Base-by-base conservation (phyloP, 2,888 invertebrate species). In the Melanostoma scalare region DNA sequence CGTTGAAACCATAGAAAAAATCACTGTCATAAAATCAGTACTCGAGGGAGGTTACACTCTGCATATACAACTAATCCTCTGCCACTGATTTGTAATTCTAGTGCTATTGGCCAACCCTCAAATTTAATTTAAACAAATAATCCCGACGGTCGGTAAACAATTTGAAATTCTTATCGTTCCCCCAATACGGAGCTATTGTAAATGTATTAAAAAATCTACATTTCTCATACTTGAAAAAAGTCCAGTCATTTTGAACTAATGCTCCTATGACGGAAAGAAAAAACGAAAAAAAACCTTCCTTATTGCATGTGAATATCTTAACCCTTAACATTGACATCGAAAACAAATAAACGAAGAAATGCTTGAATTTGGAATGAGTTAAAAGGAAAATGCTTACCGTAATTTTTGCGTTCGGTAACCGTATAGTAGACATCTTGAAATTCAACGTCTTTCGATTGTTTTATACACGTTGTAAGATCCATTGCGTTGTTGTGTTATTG, bases 341-440 rank as follows among this genome's bases (percentile, higher is more conserved):
- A 5, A 33, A n/a, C 33, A 56, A 0, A 3, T 35, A 42, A 20
- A 20, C 20, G 20, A 20, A 35, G 35, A 20, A 36, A 36, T 33
- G 50, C 30, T 31, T 9, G 31, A 52, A 52, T 52, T 52, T 52
- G 52, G 33, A 52, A 31, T 30, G 6, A n/a, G 5, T 20, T 6
- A 31, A 42, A 31, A 6, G 8, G 38, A 0, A 58, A 67, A 20
- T 30, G 88, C 90, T 90, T 86, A 91, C 91, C 87, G 75, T 88
- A 89, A 84, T 87, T 89, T 58, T 88, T 89, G 53, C 88, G 89
- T 77, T 89, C 86, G 75, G 88, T 88, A 3, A 91, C 89, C n/a
- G 88, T 89, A 55, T 90, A 91, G 85, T 87, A 88, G 61, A 91
- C 88, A 87, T 91, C 91, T 88, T 91, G 91, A 82, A 91, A 91